Evolutionary conservation across 2,888 invertebrate species (phyloP), one percentile per base, ranked within the genome.

Genomic region (Tillus elongatus): DNA sequence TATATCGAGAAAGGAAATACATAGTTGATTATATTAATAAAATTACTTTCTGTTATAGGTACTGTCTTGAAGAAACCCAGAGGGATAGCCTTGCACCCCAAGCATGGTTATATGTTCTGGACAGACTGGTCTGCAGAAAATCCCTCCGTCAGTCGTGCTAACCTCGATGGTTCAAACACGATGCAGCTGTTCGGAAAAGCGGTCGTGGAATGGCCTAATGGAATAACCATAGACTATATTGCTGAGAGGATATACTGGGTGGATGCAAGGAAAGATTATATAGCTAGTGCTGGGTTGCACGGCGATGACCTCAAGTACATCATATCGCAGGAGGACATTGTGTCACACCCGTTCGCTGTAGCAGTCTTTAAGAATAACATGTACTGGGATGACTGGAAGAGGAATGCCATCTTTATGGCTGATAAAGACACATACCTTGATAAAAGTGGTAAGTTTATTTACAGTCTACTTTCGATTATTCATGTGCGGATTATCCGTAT

Each of bases 361-460:
- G 86, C 82, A 0, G 80, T 91, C 0, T 79, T 85, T 54, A 91
- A 91, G 63, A 82, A 85, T 52, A 74, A 75, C 49, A 77, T 92
- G 73, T 90, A 83, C 55, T 91, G 90, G 90, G 85, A 90, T 53
- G 91, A 91, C 59, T 89, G 87, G 88, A 82, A 81, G 50, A 76
- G 77, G 33, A 79, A 82, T 40, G 76, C 80, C 14, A 81, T 90
- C 37, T 85, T 84, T 54, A 73, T 78, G 3, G 82, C 85, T 0
- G 84, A 88, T 52, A 90, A 89, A 58, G 79, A 83, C 32, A 84
- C 84, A 0, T 66, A 70, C 24, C 13, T 11, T 6, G 40, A 19
- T 6, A 19, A 19, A 19, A n/a, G n/a, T n/a, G n/a, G n/a, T 24
- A 24, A n/a, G 24, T 8, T n/a, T n/a, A 24, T 6, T 8, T 24